A percentile compares a stretch with the other conserved stretches of the same genome.
Conservation (phyloP, 1,140 invertebrate genomes). For the Platyscapa corneri region DNA sequence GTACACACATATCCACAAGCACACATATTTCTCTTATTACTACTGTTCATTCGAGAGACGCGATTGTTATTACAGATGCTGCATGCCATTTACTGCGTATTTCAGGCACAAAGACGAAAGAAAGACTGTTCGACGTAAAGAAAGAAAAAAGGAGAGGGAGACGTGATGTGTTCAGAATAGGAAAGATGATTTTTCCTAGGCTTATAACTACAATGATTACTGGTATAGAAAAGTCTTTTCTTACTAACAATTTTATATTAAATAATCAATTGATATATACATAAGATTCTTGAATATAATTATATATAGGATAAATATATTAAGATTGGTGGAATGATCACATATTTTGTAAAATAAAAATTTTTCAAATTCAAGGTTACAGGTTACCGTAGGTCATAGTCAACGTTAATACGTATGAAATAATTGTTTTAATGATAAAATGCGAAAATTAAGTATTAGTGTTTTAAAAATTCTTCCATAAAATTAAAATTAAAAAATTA, state of each 20-base stretch:
- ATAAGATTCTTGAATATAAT: too few relatives aligned
- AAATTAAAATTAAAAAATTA: background rate
- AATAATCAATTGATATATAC: background rate
- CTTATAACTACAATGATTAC: background rate
- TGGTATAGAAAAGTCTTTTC: background rate
- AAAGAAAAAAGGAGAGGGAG: conserved; percentile 47
- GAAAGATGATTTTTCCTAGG: conserved; percentile 40
- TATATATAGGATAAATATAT: too few relatives aligned
- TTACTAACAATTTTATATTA: background rate
- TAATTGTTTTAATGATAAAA: too few relatives aligned
- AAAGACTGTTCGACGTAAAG: conserved; percentile 49
- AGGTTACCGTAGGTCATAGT: too few relatives aligned
- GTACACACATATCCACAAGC: too few relatives aligned
- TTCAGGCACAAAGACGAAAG: conserved; percentile 68
- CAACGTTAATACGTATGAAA: too few relatives aligned
- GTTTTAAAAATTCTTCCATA: too few relatives aligned
- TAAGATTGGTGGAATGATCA: too few relatives aligned
- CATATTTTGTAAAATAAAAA: too few relatives aligned
- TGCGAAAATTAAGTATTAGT: too few relatives aligned
- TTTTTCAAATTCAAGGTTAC: too few relatives aligned
- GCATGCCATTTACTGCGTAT: conserved; percentile 63
- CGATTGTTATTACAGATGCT: conserved; percentile 71
- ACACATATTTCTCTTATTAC: too few relatives aligned
- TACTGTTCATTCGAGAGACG: conserved; percentile 13
- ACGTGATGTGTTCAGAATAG: conserved; percentile 6